Conservation (phyloP, 2,797 vertebrate species). For the Schizopygopsis malacanthus region DNA sequence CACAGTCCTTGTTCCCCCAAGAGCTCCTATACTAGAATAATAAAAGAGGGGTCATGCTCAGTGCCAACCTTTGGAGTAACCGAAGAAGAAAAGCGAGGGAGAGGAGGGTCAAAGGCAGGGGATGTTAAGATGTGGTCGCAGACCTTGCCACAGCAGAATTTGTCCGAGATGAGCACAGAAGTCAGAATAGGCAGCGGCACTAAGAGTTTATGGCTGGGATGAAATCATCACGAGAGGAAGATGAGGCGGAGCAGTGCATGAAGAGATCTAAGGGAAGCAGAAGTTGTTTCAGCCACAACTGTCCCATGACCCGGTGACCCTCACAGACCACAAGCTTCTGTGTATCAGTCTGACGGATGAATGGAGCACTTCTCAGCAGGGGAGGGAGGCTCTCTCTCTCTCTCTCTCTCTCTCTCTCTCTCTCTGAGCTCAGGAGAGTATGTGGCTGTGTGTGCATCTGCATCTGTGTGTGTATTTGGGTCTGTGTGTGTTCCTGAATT, state of each 20-base stretch:
- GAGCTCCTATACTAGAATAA: slow-evolving; percentile 77
- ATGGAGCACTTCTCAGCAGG: slow-evolving; percentile 70
- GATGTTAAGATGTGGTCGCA: slow-evolving; percentile 14
- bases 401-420: not conserved
- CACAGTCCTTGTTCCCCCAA: not conserved
- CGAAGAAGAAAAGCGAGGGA: slow-evolving; percentile 25
- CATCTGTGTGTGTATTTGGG: slow-evolving; percentile 52
- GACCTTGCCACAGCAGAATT: not conserved
- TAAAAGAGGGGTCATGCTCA: slow-evolving; percentile 78
- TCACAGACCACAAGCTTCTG: slow-evolving; percentile 75
- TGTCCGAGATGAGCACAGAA: not conserved
- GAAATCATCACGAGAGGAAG: slow-evolving; percentile 32
- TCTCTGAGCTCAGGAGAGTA: slow-evolving; percentile 40
- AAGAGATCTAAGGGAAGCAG: slow-evolving; percentile 47
- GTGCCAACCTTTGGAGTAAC: slow-evolving; percentile 68
- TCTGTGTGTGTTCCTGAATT: slow-evolving; percentile 73
- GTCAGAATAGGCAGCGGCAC: not conserved
- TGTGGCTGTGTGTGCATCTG: slow-evolving; percentile 44
- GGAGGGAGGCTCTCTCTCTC: slow-evolving; percentile 41
- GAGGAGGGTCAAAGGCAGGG: slow-evolving; percentile 15
- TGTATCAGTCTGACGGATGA: slow-evolving; percentile 80
- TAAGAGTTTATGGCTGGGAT: slow-evolving; percentile 4
- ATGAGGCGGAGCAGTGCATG: slow-evolving; percentile 27
- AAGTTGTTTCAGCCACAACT: slow-evolving; percentile 52
- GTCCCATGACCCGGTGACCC: slow-evolving; percentile 76